Evolutionary conservation across 2,113 vertebrate species (phyloP).

Genomic region (Delphinapterus leucas): DNA sequence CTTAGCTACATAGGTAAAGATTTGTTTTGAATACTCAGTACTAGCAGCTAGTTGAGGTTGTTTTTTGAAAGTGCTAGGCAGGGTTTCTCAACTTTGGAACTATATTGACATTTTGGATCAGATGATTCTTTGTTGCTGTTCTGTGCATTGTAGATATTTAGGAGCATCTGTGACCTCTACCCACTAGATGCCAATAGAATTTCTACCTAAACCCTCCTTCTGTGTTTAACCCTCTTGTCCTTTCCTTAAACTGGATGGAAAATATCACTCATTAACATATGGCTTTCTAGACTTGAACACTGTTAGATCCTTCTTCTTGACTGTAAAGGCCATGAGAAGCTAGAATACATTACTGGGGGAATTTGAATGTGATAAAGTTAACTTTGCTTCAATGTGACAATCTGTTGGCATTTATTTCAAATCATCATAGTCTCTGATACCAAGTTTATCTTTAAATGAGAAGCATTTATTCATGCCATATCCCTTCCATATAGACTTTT

Average conservation of each 20-base stretch:
- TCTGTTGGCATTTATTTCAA: conserved; percentile 40
- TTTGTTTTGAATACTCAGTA: background rate
- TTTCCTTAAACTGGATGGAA: background rate
- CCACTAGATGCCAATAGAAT: background rate
- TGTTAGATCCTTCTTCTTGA: background rate
- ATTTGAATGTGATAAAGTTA: background rate
- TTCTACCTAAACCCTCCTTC: background rate
- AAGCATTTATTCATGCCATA: background rate
- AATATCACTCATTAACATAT: background rate
- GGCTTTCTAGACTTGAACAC: background rate
- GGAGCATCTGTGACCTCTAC: background rate
- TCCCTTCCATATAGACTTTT: background rate
- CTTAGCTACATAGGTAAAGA: background rate
- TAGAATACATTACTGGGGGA: background rate
- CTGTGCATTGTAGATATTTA: background rate
- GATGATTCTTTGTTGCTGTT: background rate
- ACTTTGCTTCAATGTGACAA: background rate
- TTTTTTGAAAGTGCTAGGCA: background rate
- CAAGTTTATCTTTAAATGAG: conserved; percentile 26
- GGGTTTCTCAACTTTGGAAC: background rate
- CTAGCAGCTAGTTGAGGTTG: background rate
- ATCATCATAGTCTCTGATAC: background rate
- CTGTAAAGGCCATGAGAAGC: background rate
- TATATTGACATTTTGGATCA: background rate
- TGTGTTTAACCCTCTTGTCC: background rate